Percentiles rank a stretch among this genome's conserved stretches.
Conservation (phyloP, 2,113 vertebrate species). For the Aleadryas rufinucha region DNA sequence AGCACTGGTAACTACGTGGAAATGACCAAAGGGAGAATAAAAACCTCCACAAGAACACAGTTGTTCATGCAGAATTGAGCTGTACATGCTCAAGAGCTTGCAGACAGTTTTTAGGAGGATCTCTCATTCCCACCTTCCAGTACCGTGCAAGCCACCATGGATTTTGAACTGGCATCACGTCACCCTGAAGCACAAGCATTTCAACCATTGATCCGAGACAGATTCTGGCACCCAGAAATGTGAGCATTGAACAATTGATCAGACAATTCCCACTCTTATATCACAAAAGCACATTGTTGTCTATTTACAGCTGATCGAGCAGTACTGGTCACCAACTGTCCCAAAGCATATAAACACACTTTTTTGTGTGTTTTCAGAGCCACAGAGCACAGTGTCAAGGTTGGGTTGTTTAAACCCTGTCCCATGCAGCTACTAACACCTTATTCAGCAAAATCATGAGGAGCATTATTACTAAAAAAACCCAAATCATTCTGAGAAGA, state of each 20-base stretch:
- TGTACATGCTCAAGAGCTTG: neutral
- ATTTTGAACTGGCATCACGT: neutral
- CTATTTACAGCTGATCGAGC: conserved; percentile 42
- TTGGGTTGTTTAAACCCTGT: neutral
- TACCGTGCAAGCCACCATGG: accelerated
- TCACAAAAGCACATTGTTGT: conserved; percentile 64
- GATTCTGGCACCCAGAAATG: conserved; percentile 17
- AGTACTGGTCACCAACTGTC: conserved; percentile 52
- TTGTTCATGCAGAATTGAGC: neutral
- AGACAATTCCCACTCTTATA: conserved; percentile 45
- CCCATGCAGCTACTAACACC: neutral
- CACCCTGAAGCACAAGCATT: neutral
- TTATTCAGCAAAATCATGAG: neutral
- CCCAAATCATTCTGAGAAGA: accelerated
- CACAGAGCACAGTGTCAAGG: neutral
- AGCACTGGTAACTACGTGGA: neutral
- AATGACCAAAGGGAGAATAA: neutral
- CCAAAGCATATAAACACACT: neutral
- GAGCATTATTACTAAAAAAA: neutral
- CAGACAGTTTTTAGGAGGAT: neutral
- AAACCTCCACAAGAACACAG: neutral
- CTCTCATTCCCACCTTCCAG: no score
- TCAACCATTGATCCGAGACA: conserved; percentile 19
- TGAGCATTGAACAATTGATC: neutral
- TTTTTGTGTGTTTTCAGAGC: neutral